Evolutionary conservation across 2,797 vertebrate genomes (phyloP), one percentile per base, ranked within the genome.

Genomic region (Gephyroberyx darwinii): DNA sequence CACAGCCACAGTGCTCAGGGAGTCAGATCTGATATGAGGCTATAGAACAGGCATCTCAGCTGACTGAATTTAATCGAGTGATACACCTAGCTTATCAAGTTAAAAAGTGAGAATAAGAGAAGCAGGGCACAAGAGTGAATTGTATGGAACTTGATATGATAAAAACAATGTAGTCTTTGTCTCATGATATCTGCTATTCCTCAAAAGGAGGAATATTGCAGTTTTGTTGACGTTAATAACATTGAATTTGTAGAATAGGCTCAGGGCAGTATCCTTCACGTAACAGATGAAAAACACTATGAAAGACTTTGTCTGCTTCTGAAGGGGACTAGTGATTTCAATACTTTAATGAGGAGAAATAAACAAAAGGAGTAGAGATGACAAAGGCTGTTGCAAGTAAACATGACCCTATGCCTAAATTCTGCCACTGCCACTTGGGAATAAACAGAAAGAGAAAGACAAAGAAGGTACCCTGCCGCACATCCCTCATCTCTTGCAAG

Each of bases 291-390:
- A 81, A 84, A 73, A 54, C 69, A 78, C 71, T 85, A 72, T 82
- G 81, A 57, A 70, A 77, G 51, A 58, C 69, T 88, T 84, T 86
- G 69, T 82, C 50, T 3, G 52, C 55, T 59, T 83, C 63, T 87
- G 80, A 86, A 88, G 84, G 74, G 80, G 81, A 84, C 2, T 16
- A 72, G 60, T 82, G 81, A 88, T 89, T 87, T 81, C 69, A 80
- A 61, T 56, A 35, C 83, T 90, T 89, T 91, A 91, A 91, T 89
- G 87, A 92, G 89, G 75, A 84, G 77, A 77, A 85, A 86, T 77
- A 76, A 82, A 90, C 81, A 88, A 86, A 89, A 82, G 87, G 74
- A 57, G 43, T 60, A 68, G 73, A 75, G 80, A 90, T 86, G 87
- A 91, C 84, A 87, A 86, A 91, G 80, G 78, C 82, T 57, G 35